A percentile compares a stretch with the other conserved stretches of the same genome.
Conservation (phyloP, 1,140 invertebrate genomes). For the Tachypleus tridentatus region DNA sequence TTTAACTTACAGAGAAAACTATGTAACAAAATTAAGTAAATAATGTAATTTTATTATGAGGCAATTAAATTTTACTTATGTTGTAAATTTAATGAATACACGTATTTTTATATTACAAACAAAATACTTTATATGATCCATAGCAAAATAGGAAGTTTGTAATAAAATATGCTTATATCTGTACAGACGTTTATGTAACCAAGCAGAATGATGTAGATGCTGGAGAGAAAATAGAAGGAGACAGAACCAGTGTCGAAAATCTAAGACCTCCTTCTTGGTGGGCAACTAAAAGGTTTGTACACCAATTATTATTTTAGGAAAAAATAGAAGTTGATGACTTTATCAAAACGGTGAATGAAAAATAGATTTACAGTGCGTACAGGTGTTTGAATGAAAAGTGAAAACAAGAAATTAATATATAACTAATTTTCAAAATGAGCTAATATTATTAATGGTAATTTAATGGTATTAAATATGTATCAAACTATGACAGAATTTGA, state of each 20-base stretch:
- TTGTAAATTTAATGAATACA: too few species aligned
- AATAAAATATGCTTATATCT: background rate
- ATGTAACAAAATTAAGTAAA: too few species aligned
- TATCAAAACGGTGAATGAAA: background rate
- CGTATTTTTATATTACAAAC: background rate
- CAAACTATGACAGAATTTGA: too few species aligned
- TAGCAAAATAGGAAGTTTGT: background rate
- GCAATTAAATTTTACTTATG: too few species aligned
- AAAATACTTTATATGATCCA: background rate
- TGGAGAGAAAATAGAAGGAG: constrained; percentile 19
- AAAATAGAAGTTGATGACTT: background rate
- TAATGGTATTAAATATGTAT: too few species aligned
- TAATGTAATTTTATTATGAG: too few species aligned
- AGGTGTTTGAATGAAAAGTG: background rate
- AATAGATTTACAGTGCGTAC: background rate
- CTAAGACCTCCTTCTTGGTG: constrained; percentile 16
- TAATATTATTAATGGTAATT: too few species aligned
- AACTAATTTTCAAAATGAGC: background rate
- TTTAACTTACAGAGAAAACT: too few species aligned
- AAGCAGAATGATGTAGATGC: too few species aligned
- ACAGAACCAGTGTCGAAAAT: constrained; percentile 21
- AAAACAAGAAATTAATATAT: background rate
- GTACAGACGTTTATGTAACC: too few species aligned
- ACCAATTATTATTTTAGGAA: background rate
- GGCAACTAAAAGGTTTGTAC: constrained; percentile 17